Evolutionary conservation across 1,140 invertebrate species (phyloP).

Genomic region (Tetramorium parvispinum): DNA sequence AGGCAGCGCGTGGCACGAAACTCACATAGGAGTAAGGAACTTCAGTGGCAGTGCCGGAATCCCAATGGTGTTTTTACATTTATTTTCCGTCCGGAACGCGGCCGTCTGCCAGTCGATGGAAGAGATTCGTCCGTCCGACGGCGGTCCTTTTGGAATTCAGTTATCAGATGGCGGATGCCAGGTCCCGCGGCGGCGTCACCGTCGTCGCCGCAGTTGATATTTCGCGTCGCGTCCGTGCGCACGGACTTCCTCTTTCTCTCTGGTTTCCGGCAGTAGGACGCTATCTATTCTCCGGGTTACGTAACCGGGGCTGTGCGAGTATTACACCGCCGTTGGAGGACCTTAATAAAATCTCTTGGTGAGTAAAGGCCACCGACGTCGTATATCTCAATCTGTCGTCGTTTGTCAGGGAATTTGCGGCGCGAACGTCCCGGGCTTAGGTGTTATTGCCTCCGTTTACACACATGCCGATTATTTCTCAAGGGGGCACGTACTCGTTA

Average conservation of each 20-base stretch:
- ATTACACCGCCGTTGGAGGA: slow-evolving; percentile 56
- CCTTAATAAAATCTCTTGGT: slow-evolving; percentile 60
- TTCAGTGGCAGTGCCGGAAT: not conserved
- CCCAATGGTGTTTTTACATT: slow-evolving; percentile 34
- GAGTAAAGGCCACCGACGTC: slow-evolving; percentile 54
- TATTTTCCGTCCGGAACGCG: slow-evolving; percentile 26
- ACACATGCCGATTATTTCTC: slow-evolving; percentile 56
- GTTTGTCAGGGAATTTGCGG: slow-evolving; percentile 61
- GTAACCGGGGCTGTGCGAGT: slow-evolving; percentile 37
- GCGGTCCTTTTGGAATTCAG: slow-evolving; percentile 45
- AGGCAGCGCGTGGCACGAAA: not conserved
- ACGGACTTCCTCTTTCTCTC: slow-evolving; percentile 29
- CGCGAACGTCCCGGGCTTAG: slow-evolving; percentile 35
- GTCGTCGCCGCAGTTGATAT: slow-evolving; percentile 33
- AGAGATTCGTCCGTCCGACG: slow-evolving; percentile 22
- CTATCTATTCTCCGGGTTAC: slow-evolving; percentile 55
- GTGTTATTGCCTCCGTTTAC: slow-evolving; percentile 55
- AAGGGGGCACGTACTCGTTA: slow-evolving; percentile 19
- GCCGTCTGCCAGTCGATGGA: slow-evolving; percentile 6
- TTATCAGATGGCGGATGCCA: slow-evolving; percentile 32
- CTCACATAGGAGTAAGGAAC: slow-evolving; percentile 36
- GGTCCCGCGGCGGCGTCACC: slow-evolving; percentile 15
- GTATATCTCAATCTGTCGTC: slow-evolving; percentile 62
- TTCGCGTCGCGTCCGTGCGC: slow-evolving; percentile 21
- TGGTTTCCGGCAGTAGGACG: not conserved